Base-by-base conservation (phyloP, 2,113 vertebrate genomes). In the Anser cygnoides region DNA sequence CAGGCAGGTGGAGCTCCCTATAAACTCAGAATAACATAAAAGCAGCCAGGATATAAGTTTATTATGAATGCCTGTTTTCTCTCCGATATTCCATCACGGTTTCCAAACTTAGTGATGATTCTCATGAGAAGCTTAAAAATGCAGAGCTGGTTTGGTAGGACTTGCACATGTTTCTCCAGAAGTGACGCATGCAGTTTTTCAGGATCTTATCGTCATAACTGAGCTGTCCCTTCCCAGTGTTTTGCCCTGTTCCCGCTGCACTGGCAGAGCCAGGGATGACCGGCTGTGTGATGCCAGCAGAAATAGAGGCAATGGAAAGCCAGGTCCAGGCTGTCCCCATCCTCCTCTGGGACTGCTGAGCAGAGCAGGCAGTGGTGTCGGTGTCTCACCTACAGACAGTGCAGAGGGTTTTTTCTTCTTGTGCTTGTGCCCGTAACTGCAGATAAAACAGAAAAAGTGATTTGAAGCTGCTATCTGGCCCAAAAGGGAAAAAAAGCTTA, bases 221-320 rank as follows among this genome's bases (percentile, higher is more conserved):
- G 7, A 1, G 2, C 7, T 35, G 76, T 58, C n/a, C 41, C 13
- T 50, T 43, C 55, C 41, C 1, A 0, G 46, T 7, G 21, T 13
- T 70, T 29, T 13, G 21, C 68, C 4, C 10, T 4, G 13, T 7
- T 20, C 21, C 29, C 61, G 26, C 3, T 29, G 21, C 39, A 12
- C 14, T 1, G 2, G 2, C 4, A n/a, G 39, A 46, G n/a, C 22
- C 0, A 1, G 17, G 7, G 9, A 8, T 2, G 2, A 15, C 37
- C 1, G 0, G 31, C 58, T 10, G 59, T 13, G 4, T n/a, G 75
- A 31, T 3, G 0, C 18, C 55, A 41, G 62, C 49, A 25, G 73
- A 0, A 2, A 74, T 28, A n/a, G 16, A 63, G 29, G 70, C 62
- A 57, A 39, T 3, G 29, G 35, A 17, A 73, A 25, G 11, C 26